Evolutionary conservation across 2,888 invertebrate species (phyloP).

Genomic region (Octodonta nipae): DNA sequence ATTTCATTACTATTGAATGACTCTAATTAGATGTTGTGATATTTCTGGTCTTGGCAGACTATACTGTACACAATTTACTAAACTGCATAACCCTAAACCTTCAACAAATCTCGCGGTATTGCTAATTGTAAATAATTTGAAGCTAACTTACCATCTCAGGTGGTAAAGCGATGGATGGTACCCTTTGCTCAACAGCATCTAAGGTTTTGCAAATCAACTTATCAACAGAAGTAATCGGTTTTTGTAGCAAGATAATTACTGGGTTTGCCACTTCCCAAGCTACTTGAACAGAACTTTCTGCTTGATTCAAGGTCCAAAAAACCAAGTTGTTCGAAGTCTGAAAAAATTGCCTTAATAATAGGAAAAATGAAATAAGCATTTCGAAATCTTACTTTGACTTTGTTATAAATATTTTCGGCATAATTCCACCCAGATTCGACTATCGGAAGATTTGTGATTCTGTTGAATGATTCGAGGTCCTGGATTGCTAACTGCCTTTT

Average conservation of each 20-base stretch:
- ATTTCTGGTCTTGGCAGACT: no score
- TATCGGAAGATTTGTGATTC: conserved; percentile 67
- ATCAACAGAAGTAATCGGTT: conserved; percentile 60
- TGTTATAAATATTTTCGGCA: conserved; percentile 60
- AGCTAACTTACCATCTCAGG: conserved; percentile 73
- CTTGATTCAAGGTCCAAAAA: conserved; percentile 62
- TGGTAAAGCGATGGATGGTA: conserved; percentile 70
- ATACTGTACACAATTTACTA: no score
- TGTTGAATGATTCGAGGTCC: conserved; percentile 56
- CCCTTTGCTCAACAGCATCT: conserved; percentile 69
- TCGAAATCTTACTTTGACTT: conserved; percentile 49
- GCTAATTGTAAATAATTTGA: no score
- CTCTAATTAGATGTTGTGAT: no score
- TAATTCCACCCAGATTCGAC: conserved; percentile 66
- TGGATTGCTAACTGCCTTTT: conserved; percentile 17
- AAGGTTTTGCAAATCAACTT: conserved; percentile 68
- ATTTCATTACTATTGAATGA: no score
- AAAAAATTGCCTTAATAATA: background rate
- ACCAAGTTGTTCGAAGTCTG: conserved; percentile 58
- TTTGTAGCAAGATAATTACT: conserved; percentile 56
- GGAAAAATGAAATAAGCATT: background rate
- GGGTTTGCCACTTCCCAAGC: conserved; percentile 64
- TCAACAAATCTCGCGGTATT: no score
- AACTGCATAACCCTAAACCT: no score
- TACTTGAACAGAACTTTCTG: conserved; percentile 58